These are phyloP conservation scores for Merops nubicus DNA, from an alignment of 2,113 vertebrate genomes.

Conservation along the genomic window DNA sequence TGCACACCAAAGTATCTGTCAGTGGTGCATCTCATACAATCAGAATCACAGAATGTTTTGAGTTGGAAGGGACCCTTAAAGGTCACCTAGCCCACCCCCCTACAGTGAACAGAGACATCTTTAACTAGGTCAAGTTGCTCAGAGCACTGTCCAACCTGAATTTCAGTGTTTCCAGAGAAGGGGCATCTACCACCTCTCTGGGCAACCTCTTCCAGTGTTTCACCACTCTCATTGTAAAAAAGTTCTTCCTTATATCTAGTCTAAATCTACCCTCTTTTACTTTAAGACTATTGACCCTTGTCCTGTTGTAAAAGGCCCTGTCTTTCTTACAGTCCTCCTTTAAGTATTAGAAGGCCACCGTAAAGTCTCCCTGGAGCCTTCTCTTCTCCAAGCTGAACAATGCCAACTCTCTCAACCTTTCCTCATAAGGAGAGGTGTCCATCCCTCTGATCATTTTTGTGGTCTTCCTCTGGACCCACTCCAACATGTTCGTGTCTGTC, in stretches of 20 bases:
- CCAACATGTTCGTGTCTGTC: no score
- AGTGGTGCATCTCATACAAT: background rate
- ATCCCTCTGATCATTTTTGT: no score
- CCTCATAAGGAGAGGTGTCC: background rate
- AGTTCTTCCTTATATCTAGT: background rate
- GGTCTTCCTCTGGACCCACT: no score
- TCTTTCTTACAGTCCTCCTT: background rate
- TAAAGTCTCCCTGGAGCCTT: no score
- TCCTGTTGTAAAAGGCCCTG: no score
- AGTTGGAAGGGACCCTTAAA: no score
- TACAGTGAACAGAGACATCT: no score
- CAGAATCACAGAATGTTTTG: no score
- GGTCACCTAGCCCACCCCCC: no score
- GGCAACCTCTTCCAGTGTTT: background rate
- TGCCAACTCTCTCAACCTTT: background rate
- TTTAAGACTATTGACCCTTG: no score
- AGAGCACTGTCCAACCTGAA: background rate
- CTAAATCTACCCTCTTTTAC: no score
- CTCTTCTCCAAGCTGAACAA: background rate
- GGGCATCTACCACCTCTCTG: background rate
- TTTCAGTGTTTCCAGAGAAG: background rate
- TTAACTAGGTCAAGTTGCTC: background rate
- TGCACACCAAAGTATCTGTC: background rate
- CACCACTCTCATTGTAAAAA: background rate
- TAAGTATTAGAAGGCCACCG: no score